Percentiles rank a stretch among this genome's conserved stretches.
These are phyloP conservation scores for Macrosteles quadrilineatus DNA, from an alignment of 1,140 invertebrate genomes.

Conservation along the genomic window DNA sequence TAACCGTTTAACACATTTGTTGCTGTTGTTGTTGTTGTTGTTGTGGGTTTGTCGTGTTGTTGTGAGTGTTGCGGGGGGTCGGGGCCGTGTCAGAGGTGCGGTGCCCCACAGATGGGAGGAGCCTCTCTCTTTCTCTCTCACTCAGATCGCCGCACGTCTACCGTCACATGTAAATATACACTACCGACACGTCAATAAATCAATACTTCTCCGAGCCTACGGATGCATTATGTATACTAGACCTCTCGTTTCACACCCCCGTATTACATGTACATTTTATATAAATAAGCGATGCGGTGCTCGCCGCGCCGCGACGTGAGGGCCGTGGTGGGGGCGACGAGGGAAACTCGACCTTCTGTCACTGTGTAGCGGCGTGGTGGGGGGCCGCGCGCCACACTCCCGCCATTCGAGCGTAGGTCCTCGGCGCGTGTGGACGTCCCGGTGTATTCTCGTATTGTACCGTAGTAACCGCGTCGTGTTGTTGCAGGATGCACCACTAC, in stretches of 20 bases:
- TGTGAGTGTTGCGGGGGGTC: no score
- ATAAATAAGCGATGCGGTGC: slow-evolving; percentile 40
- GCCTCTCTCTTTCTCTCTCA: no score
- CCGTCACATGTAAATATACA: not conserved
- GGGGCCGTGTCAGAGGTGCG: not conserved
- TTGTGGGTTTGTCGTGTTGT: no score
- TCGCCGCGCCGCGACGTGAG: slow-evolving; percentile 9
- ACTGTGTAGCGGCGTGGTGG: no score
- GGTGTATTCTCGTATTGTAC: not conserved
- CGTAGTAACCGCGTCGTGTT: slow-evolving; percentile 11
- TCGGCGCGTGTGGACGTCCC: slow-evolving; percentile 19
- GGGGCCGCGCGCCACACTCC: not conserved
- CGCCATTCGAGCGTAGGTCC: slow-evolving; percentile 32
- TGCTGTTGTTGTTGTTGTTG: no score
- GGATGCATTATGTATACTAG: slow-evolving; percentile 42
- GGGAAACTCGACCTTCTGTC: slow-evolving; percentile 28
- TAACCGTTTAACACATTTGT: no score
- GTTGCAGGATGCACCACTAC: slow-evolving; percentile 32
- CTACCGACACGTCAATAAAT: slow-evolving; percentile 36
- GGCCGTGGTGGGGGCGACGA: slow-evolving; percentile 24
- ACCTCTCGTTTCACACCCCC: slow-evolving; percentile 44
- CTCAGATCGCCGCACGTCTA: not conserved
- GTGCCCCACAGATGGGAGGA: not conserved
- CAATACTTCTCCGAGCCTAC: slow-evolving; percentile 31
- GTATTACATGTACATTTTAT: slow-evolving; percentile 45